Conservation (phyloP, 1,140 invertebrate genomes). For the Drosophila pandora region DNA sequence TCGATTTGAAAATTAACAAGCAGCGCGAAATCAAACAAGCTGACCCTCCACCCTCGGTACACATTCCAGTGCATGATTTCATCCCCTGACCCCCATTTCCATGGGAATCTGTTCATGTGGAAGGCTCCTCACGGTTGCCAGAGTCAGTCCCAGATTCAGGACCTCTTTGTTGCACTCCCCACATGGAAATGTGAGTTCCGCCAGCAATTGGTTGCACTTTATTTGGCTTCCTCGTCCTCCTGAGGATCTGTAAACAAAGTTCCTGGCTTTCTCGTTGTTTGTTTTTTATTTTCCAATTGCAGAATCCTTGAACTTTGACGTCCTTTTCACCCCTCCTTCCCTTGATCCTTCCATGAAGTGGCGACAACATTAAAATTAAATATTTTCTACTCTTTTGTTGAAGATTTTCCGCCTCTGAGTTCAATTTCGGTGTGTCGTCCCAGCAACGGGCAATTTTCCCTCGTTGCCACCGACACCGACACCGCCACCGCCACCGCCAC, state of each 20-base stretch:
- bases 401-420: constrained; percentile 60
- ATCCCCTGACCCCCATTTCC: constrained; percentile 37
- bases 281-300: constrained; percentile 3
- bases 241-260: constrained; percentile 41
- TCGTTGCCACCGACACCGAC: background rate
- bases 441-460: constrained; percentile 66
- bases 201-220: constrained; percentile 25
- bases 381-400: constrained; percentile 66
- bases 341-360: constrained; percentile 46
- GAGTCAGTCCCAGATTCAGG: constrained; percentile 18
- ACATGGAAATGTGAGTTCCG: constrained; percentile 3
- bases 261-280: constrained; percentile 15
- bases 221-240: constrained; percentile 14
- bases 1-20: constrained; percentile 69
- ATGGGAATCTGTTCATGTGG: constrained; percentile 53
- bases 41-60: constrained; percentile 42
- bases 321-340: background rate
- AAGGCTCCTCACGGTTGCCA: constrained; percentile 45
- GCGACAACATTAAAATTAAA: constrained; percentile 76
- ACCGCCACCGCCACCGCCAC: background rate
- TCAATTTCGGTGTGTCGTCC: constrained; percentile 42
- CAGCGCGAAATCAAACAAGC: constrained; percentile 69
- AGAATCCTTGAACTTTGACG: constrained; percentile 4
- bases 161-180: constrained; percentile 10
- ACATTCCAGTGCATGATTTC: constrained; percentile 39